These are phyloP conservation scores for Bostrychus sinensis DNA, from an alignment of 2,113 vertebrate genomes.

Conservation along the genomic window DNA sequence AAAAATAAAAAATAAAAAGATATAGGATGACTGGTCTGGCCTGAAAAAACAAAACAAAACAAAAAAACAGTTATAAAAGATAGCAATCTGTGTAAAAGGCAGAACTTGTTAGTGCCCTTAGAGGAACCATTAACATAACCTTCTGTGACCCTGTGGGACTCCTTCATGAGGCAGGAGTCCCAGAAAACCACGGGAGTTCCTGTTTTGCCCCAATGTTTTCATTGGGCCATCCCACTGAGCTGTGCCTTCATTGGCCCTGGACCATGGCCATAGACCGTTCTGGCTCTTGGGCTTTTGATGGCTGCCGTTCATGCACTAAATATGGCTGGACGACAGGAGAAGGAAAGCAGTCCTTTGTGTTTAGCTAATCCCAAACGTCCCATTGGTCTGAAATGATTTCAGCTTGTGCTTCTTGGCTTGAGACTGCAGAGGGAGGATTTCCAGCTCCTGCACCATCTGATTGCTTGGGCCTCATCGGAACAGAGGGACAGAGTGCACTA, in stretches of 20 bases:
- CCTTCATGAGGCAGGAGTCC: slow-evolving; percentile 47
- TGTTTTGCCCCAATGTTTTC: slow-evolving; percentile 33
- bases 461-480: slow-evolving; percentile 40
- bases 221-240: slow-evolving; percentile 29
- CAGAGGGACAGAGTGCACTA: slow-evolving; percentile 31
- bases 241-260: slow-evolving; percentile 18
- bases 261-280: slow-evolving; percentile 28
- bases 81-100: slow-evolving; percentile 17
- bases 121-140: slow-evolving; percentile 16
- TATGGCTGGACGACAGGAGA: slow-evolving; percentile 48
- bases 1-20: neutral
- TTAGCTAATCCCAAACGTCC: slow-evolving; percentile 57
- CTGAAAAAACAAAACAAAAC: no score
- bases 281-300: slow-evolving; percentile 35
- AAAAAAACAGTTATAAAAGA: no score
- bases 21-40: neutral
- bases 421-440: slow-evolving; percentile 44
- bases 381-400: slow-evolving; percentile 59
- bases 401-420: slow-evolving; percentile 53
- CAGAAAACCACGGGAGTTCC: slow-evolving; percentile 40
- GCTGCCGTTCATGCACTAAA: slow-evolving; percentile 40
- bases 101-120: slow-evolving; percentile 12
- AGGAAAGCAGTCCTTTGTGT: slow-evolving; percentile 51
- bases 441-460: slow-evolving; percentile 60
- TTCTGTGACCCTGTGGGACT: slow-evolving; percentile 13